These are phyloP conservation scores for Cladopsammia gracilis DNA, from an alignment of 64 coral and sea anemone species.

Conservation along the genomic window DNA sequence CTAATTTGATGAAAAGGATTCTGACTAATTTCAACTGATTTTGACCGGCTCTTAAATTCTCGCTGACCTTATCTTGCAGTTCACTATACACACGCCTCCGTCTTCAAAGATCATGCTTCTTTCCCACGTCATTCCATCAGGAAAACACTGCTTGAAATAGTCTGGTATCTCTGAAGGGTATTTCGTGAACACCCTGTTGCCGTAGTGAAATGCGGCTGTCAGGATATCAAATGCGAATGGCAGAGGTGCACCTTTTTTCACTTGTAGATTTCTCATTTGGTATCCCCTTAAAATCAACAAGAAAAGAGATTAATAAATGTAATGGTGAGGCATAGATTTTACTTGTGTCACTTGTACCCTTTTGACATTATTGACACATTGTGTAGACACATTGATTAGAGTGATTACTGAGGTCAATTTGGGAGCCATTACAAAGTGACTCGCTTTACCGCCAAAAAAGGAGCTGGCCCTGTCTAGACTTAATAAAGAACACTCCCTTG, in stretches of 20 bases:
- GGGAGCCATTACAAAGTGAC: no score
- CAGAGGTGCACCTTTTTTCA: background rate
- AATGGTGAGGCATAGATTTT: no score
- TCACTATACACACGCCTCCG: background rate
- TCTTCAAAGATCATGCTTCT: background rate
- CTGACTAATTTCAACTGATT: no score
- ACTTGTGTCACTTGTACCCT: no score
- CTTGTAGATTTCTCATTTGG: background rate
- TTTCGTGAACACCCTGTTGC: slow-evolving; percentile 4
- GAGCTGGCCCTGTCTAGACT: no score
- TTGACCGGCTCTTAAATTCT: background rate
- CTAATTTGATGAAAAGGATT: no score
- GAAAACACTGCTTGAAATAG: slow-evolving; percentile 28
- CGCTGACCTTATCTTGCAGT: background rate
- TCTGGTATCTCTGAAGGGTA: slow-evolving; percentile 9
- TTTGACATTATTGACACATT: no score
- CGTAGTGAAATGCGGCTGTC: background rate
- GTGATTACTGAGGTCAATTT: no score
- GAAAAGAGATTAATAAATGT: background rate
- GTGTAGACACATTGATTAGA: no score
- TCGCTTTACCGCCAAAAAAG: no score
- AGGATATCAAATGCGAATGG: background rate
- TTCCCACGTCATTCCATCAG: background rate
- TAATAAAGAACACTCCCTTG: no score
- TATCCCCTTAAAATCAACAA: background rate